Conservation (phyloP, 2,888 invertebrate genomes). For the Nesidiocoris tenuis region DNA sequence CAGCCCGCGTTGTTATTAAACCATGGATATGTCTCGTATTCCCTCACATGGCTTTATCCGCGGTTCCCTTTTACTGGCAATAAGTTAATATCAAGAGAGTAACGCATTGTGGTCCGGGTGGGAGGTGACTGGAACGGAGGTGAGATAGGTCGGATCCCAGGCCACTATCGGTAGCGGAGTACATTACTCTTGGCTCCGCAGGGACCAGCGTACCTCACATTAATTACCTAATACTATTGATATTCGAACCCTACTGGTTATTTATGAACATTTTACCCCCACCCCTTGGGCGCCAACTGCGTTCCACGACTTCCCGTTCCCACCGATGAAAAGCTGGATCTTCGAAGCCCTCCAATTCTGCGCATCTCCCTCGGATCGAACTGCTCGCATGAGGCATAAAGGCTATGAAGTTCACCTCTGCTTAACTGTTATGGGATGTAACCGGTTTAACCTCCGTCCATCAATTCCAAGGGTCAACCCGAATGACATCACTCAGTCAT, state of each 20-base stretch:
- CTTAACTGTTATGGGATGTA: no score
- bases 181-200: slow-evolving; percentile 20
- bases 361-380: slow-evolving; percentile 16
- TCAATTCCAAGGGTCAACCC: no score
- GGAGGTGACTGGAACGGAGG: background rate
- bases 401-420: no score
- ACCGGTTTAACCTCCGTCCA: no score
- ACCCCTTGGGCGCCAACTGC: no score
- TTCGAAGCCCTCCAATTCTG: slow-evolving; percentile 18
- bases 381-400: background rate
- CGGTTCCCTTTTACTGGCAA: slow-evolving; percentile 14
- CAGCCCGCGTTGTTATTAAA: slow-evolving; percentile 19
- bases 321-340: no score
- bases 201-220: slow-evolving; percentile 21
- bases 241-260: slow-evolving; percentile 27
- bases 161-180: slow-evolving; percentile 21
- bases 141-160: no score
- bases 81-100: slow-evolving; percentile 19
- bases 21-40: background rate
- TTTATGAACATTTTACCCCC: slow-evolving; percentile 28
- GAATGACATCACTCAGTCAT: no score
- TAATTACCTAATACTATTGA: slow-evolving; percentile 36
- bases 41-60: slow-evolving; percentile 3
- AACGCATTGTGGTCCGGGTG: no score
- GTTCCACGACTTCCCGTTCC: no score